Evolutionary conservation across 2,113 vertebrate genomes (phyloP).

Genomic region (Urocitellus parryii): DNA sequence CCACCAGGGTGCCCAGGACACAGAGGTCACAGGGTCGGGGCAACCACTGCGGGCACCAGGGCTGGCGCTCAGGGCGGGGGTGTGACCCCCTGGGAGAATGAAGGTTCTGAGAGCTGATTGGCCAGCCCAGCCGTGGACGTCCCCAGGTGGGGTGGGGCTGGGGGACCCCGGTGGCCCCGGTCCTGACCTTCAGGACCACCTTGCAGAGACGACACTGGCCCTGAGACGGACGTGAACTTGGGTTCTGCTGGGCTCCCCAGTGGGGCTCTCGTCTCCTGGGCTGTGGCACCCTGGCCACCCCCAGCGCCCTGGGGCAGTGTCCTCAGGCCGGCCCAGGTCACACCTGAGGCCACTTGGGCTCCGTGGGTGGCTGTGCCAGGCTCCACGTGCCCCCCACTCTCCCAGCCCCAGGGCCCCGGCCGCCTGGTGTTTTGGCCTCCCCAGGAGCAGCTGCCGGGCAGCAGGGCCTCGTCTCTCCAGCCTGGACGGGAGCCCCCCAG

Average conservation of each 20-base stretch:
- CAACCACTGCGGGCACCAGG: too few relatives aligned
- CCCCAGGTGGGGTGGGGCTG: background rate
- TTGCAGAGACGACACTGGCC: background rate
- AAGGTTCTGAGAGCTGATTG: background rate
- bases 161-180: too few relatives aligned
- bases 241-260: background rate
- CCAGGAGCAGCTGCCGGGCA: constrained; percentile 85
- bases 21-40: background rate
- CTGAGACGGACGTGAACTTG: background rate
- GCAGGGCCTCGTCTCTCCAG: constrained; percentile 82
- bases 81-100: background rate
- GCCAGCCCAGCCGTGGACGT: background rate
- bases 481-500: constrained; percentile 77
- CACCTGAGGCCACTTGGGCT: background rate
- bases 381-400: background rate
- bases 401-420: background rate
- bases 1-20: background rate
- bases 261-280: background rate
- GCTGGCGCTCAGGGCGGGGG: rapidly evolving
- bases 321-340: background rate
- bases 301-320: background rate
- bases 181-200: background rate
- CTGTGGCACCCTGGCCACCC: background rate
- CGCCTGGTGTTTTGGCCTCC: constrained; percentile 59
- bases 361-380: background rate